phyloP scores from a whole-genome alignment of 2,113 vertebrate genomes.

The Leucoraja erinaceus region DNA sequence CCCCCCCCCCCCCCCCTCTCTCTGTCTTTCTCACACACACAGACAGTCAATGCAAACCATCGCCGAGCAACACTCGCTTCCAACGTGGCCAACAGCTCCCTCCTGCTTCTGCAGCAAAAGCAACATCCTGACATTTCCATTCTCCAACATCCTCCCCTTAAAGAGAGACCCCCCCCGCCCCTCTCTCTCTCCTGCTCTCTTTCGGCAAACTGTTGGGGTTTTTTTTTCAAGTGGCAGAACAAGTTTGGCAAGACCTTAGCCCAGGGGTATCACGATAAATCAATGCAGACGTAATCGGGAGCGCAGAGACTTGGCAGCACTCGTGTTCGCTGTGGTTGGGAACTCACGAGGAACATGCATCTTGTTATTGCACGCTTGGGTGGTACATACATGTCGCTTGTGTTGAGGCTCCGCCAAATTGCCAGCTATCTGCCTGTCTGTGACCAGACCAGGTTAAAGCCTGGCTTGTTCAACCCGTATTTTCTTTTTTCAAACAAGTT shows the following conservation, averaged over 20 bases:
- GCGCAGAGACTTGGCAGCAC: not conserved
- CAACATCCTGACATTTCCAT: not conserved
- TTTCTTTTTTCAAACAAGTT: no score
- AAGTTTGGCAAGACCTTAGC: not conserved
- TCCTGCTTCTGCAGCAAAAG: not conserved
- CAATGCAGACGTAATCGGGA: not conserved
- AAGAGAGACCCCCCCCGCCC: no score
- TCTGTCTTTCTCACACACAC: not conserved
- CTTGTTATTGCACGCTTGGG: not conserved
- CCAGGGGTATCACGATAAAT: not conserved
- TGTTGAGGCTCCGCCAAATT: not conserved
- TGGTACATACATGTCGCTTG: not conserved
- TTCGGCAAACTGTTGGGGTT: no score
- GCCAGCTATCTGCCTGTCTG: no score
- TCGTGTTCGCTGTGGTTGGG: not conserved
- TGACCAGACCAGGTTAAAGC: not conserved
- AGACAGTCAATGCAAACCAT: not conserved
- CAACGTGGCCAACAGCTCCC: constrained; percentile 18
- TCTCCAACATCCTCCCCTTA: not conserved
- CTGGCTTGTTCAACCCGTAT: not conserved
- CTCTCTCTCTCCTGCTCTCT: no score
- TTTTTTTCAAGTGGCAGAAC: no score
- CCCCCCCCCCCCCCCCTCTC: no score
- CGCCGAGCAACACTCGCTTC: not conserved
- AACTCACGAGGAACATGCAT: not conserved